phyloP scores from a whole-genome alignment of 2,888 invertebrate genomes.

The Phymatocera aterrima region DNA sequence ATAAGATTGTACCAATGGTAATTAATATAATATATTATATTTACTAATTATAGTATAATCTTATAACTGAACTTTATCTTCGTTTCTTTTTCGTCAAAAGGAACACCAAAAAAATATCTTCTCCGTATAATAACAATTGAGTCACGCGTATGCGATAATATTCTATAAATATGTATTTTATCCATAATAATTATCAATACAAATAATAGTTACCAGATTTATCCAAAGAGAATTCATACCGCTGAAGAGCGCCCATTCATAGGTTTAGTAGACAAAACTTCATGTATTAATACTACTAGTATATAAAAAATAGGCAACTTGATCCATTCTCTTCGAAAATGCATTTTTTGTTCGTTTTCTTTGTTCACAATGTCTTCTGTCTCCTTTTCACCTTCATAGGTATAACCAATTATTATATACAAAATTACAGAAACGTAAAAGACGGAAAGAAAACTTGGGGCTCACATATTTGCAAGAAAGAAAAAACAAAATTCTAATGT shows the following conservation, averaged over 20 bases:
- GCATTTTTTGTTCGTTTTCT: background rate
- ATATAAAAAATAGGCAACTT: background rate
- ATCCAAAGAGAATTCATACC: background rate
- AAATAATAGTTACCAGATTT: slow-evolving; percentile 14
- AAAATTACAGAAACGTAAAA: background rate
- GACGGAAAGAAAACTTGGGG: too few relatives aligned
- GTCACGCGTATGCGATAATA: background rate
- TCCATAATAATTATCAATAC: background rate
- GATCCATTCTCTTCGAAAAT: background rate
- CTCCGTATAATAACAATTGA: background rate
- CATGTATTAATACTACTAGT: too few relatives aligned
- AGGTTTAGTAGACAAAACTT: too few relatives aligned
- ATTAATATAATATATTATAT: background rate
- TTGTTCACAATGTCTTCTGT: background rate
- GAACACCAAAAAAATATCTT: background rate
- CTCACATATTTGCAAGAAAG: too few relatives aligned
- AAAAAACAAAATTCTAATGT: too few relatives aligned
- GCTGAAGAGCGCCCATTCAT: too few relatives aligned
- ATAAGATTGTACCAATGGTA: background rate
- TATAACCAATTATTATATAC: background rate
- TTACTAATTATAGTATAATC: background rate
- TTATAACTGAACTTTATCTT: background rate
- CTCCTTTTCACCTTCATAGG: background rate
- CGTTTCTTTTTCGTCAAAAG: background rate
- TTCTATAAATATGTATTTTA: too few relatives aligned